Evolutionary conservation across 2,113 vertebrate species (phyloP).

Genomic region (Pseudonaja textilis): DNA sequence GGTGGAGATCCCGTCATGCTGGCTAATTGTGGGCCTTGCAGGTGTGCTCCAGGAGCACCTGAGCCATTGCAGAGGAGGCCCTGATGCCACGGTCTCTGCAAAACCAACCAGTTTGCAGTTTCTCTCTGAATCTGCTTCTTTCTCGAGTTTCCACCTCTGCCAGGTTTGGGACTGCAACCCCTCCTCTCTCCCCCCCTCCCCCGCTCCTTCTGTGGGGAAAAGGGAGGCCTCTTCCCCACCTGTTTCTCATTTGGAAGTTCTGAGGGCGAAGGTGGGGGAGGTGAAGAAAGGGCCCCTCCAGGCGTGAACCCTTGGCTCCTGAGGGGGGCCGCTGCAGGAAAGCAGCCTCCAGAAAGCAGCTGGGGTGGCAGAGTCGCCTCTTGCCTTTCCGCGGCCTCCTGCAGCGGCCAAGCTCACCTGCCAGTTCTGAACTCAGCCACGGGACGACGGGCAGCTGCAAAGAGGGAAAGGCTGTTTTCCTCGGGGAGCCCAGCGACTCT

Average conservation of each 20-base stretch:
- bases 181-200: not conserved
- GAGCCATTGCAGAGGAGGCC: too few species aligned
- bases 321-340: not conserved
- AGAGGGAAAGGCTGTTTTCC: not conserved
- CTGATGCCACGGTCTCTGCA: too few species aligned
- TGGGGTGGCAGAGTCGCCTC: not conserved
- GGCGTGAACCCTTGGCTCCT: not conserved
- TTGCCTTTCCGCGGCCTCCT: not conserved
- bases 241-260: not conserved
- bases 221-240: not conserved
- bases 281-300: not conserved
- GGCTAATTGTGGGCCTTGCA: not conserved
- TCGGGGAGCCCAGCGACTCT: fast-evolving
- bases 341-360: not conserved
- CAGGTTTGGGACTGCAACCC: not conserved
- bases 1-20: not conserved
- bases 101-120: not conserved
- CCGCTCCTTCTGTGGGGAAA: not conserved
- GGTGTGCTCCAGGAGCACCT: not conserved
- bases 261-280: not conserved
- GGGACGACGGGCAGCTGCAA: not conserved
- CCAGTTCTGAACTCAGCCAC: not conserved
- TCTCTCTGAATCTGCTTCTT: not conserved
- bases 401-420: not conserved
- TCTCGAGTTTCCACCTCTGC: not conserved